These are phyloP conservation scores for Lasiommata megera DNA, from an alignment of 2,888 invertebrate genomes.

Conservation along the genomic window DNA sequence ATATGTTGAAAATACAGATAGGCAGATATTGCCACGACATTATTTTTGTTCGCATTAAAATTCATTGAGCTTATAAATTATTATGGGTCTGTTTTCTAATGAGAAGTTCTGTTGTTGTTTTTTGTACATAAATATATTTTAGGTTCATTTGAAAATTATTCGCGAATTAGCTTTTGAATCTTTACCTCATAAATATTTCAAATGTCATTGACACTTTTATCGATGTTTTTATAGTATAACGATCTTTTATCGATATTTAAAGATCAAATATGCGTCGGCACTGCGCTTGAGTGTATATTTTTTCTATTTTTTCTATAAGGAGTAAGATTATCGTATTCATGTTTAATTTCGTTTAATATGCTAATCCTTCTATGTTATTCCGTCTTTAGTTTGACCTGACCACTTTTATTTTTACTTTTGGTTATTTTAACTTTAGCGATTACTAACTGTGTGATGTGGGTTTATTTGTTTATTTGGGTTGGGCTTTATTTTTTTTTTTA, in stretches of 20 bases:
- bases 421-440: conserved; percentile 51
- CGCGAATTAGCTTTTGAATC: neutral
- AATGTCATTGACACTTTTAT: neutral
- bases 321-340: conserved; percentile 18
- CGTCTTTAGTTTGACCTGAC: conserved; percentile 15
- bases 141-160: neutral
- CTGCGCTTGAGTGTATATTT: neutral
- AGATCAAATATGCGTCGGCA: neutral
- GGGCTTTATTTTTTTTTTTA: no score
- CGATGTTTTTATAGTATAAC: neutral
- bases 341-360: conserved; percentile 21
- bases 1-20: no score
- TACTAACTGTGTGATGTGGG: conserved; percentile 75
- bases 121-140: neutral
- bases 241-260: neutral
- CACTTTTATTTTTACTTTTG: conserved; percentile 28
- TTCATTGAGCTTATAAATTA: conserved; percentile 3
- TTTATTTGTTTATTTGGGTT: conserved; percentile 44
- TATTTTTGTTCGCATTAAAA: neutral
- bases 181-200: neutral
- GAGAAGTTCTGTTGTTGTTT: neutral
- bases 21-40: neutral
- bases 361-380: conserved; percentile 1
- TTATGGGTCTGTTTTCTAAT: neutral
- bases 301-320: neutral